Evolutionary conservation across 2,888 invertebrate genomes (phyloP).

Genomic region (Lagria hirta): DNA sequence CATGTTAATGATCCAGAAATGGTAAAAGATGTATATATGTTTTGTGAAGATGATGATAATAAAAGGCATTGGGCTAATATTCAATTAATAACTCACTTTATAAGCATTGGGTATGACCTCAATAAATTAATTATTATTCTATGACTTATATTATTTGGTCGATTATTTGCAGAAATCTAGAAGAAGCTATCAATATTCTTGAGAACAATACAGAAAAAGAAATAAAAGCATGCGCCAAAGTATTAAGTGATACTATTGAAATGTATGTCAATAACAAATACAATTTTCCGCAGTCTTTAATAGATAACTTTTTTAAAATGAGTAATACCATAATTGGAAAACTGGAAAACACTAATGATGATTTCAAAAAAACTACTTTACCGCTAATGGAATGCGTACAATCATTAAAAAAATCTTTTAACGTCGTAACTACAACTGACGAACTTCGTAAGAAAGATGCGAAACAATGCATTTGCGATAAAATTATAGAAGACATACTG

Average conservation of each 20-base stretch:
- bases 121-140: too few species aligned
- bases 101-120: slow-evolving; percentile 32
- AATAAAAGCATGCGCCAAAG: slow-evolving; percentile 19
- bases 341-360: too few species aligned
- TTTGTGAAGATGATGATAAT: slow-evolving; percentile 36
- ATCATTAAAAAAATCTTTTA: slow-evolving; percentile 8
- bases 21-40: slow-evolving; percentile 48
- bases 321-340: too few species aligned
- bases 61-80: slow-evolving; percentile 43
- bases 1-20: slow-evolving; percentile 48
- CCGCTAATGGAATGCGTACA: slow-evolving; percentile 4
- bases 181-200: slow-evolving; percentile 44
- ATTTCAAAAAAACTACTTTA: background rate
- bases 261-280: slow-evolving; percentile 18
- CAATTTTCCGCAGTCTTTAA: too few species aligned
- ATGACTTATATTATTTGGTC: slow-evolving; percentile 9
- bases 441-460: too few species aligned
- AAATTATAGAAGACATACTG: slow-evolving; percentile 31
- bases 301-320: too few species aligned
- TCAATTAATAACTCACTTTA: slow-evolving; percentile 43
- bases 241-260: slow-evolving; percentile 19
- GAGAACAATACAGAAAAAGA: slow-evolving; percentile 40
- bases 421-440: slow-evolving; percentile 2
- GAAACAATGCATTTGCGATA: too few species aligned
- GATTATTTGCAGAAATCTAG: slow-evolving; percentile 39